Evolutionary conservation across 2,797 vertebrate species (phyloP).

Genomic region (Karalla daura): DNA sequence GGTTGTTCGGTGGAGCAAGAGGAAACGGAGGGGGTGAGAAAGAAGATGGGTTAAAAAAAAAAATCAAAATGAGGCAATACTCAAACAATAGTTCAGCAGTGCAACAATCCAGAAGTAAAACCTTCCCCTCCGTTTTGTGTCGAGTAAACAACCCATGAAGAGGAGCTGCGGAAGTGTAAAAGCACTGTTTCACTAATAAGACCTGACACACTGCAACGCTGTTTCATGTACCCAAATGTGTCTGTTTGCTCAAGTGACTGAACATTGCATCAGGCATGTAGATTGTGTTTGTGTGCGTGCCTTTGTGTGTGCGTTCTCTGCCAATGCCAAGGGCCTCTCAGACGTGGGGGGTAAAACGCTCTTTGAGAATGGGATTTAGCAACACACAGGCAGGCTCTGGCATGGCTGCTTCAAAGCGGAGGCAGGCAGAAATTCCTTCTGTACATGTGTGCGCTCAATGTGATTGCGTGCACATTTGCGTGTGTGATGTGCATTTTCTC

Average conservation of each 20-base stretch:
- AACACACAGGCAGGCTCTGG: slow-evolving; percentile 70
- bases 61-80: slow-evolving; percentile 54
- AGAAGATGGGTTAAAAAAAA: no score
- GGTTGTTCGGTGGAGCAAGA: slow-evolving; percentile 30
- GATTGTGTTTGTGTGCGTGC: slow-evolving; percentile 69
- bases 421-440: slow-evolving; percentile 54
- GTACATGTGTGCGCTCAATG: slow-evolving; percentile 39
- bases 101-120: slow-evolving; percentile 36
- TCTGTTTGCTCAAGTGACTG: slow-evolving; percentile 73
- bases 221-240: slow-evolving; percentile 65
- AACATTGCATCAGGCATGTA: slow-evolving; percentile 80
- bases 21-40: slow-evolving; percentile 16
- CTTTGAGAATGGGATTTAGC: slow-evolving; percentile 81
- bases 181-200: slow-evolving; percentile 54
- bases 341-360: slow-evolving; percentile 74
- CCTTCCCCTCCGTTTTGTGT: slow-evolving; percentile 16
- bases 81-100: slow-evolving; percentile 45
- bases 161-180: slow-evolving; percentile 40
- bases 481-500: slow-evolving; percentile 49
- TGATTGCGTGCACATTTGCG: slow-evolving; percentile 49
- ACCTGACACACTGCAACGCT: slow-evolving; percentile 49
- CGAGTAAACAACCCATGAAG: slow-evolving; percentile 42
- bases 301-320: slow-evolving; percentile 57
- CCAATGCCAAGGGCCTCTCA: slow-evolving; percentile 72
- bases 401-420: slow-evolving; percentile 73